phyloP scores from a whole-genome alignment of 2,113 vertebrate genomes.

The Desmodus rotundus region DNA sequence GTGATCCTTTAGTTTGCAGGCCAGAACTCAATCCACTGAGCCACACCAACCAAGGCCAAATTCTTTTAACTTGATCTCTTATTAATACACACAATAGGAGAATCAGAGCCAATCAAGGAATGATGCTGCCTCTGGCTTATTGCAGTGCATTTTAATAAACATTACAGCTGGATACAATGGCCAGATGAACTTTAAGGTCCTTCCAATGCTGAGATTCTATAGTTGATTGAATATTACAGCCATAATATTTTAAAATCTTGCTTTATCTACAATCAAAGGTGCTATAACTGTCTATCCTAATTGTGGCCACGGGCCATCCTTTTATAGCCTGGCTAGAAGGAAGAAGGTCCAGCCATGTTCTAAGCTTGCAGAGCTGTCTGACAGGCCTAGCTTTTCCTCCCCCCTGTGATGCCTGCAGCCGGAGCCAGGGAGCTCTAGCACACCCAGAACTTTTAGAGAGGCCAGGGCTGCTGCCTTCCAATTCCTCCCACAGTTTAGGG shows the following conservation, averaged over 20 bases:
- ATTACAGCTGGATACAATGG: constrained; percentile 45
- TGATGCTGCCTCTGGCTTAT: constrained; percentile 27
- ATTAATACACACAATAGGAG: neutral
- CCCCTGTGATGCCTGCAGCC: neutral
- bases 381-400: neutral
- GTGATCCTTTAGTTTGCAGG: no score
- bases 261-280: neutral
- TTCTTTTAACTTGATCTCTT: neutral
- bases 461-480: constrained; percentile 36
- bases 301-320: neutral
- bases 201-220: neutral
- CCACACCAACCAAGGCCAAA: neutral
- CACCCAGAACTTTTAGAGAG: constrained; percentile 33
- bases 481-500: constrained; percentile 41
- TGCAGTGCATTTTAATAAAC: constrained; percentile 48
- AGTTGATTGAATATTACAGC: neutral
- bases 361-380: neutral
- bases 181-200: neutral
- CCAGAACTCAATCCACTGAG: no score
- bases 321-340: neutral
- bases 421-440: constrained; percentile 27
- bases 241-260: neutral
- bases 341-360: neutral
- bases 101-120: constrained; percentile 19
- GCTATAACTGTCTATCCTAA: neutral